Conservation (phyloP, 2,113 vertebrate species). For the Apodemus speciosus region DNA sequence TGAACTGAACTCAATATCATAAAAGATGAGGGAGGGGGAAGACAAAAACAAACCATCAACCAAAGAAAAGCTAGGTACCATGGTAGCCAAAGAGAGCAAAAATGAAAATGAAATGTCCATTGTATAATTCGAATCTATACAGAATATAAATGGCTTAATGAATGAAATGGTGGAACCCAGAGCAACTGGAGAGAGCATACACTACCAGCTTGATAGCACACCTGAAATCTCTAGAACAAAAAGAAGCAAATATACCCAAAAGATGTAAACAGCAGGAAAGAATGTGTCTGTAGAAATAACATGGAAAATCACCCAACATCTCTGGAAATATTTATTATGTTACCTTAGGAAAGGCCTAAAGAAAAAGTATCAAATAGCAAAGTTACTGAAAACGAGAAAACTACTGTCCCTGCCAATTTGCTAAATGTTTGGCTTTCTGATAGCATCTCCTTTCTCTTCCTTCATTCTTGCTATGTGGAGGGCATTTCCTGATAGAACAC, state of each 20-base stretch:
- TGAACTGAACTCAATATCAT: neutral
- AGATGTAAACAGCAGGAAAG: neutral
- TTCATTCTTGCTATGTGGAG: conserved; percentile 5
- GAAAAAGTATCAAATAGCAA: conserved; percentile 17
- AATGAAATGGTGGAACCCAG: neutral
- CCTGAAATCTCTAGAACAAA: no score
- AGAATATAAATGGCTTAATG: neutral
- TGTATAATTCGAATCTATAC: neutral
- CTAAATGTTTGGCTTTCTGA: conserved; percentile 16
- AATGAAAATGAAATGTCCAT: neutral
- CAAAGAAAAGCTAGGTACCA: neutral
- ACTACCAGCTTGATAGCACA: no score
- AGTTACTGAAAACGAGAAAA: neutral
- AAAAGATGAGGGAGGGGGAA: neutral
- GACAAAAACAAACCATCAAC: neutral
- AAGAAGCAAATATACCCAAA: no score
- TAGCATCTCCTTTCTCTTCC: neutral
- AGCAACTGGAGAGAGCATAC: neutral
- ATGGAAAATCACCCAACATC: neutral
- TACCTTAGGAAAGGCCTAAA: neutral
- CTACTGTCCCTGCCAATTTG: neutral
- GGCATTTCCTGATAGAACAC: neutral
- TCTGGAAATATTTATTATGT: neutral
- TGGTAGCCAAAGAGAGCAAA: neutral
- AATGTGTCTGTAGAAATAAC: neutral